These are phyloP conservation scores for Helleia helle DNA, from an alignment of 2,888 invertebrate species.

Conservation along the genomic window DNA sequence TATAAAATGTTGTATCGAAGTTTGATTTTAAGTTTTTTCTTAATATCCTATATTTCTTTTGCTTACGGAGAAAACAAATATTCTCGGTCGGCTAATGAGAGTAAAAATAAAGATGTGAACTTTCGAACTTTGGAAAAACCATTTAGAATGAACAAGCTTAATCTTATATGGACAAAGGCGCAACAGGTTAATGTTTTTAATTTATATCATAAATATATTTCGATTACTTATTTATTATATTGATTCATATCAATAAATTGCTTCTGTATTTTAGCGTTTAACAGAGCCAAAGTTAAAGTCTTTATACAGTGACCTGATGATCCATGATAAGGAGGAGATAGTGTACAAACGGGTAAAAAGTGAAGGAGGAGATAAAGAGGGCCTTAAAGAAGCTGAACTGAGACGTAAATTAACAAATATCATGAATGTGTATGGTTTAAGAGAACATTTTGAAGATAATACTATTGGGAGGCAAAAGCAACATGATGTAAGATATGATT, in stretches of 20 bases:
- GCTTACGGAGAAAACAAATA: conserved; percentile 76
- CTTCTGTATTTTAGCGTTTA: conserved; percentile 74
- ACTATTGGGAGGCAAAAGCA: conserved; percentile 73
- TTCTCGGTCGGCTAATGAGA: conserved; percentile 73
- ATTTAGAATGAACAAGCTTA: conserved; percentile 92
- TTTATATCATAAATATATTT: too few species aligned
- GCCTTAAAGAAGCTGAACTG: conserved; percentile 85
- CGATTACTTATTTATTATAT: too few species aligned
- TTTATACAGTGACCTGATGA: conserved; percentile 89
- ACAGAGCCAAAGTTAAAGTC: conserved; percentile 89
- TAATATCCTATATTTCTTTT: conserved; percentile 12
- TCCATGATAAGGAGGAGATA: conserved; percentile 95
- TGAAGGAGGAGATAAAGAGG: conserved; percentile 91
- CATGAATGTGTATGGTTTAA: conserved; percentile 85
- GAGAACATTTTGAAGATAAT: conserved; percentile 85
- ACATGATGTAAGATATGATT: conserved; percentile 53
- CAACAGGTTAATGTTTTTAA: conserved; percentile 79
- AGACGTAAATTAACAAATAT: conserved; percentile 86
- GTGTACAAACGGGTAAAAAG: conserved; percentile 85
- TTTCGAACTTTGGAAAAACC: conserved; percentile 86
- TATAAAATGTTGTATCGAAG: background rate
- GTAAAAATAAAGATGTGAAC: conserved; percentile 52
- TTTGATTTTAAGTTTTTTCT: background rate
- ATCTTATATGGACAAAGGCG: conserved; percentile 92
- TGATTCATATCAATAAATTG: background rate